Evolutionary conservation across 1,140 invertebrate species (phyloP), one percentile per base, ranked within the genome.

Genomic region (Sminthurinus signatus): DNA sequence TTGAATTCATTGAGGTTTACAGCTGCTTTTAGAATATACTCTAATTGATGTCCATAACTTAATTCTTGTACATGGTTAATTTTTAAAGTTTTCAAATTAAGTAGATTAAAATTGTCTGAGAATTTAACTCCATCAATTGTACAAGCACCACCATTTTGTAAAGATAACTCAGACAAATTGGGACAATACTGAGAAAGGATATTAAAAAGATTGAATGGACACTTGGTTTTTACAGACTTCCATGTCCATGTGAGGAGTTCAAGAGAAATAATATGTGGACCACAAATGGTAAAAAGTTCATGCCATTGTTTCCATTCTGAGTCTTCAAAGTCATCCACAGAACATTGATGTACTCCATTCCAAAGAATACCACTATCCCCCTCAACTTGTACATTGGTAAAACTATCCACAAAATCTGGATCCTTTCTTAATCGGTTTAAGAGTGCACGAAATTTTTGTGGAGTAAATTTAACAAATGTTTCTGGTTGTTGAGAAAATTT

Each of bases 121-220:
- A 54, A 15, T 12, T 31, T 2, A 59, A 5, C 27, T 25, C 3
- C 15, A 4, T 31, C 31, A n/a, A n/a, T n/a, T n/a, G n/a, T 12
- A n/a, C 44, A 23, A 3, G 4, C 21, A 2, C 8, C 10, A 8
- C 2, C 2, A 3, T 19, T 4, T 28, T 29, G 2, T 23, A 15
- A 23, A 36, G 10, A n/a, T 4, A 65, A 19, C 29, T 59, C 56
- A n/a, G 31, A 27, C 27, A 65, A 43, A 54, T 60, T 65, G 2
- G 28, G 32, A 21, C 63, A 65, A 15, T 42, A 32, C 19, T 51
- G 48, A n/a, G 44, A 19, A 1, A 65, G 19, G 23, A 59, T 54
- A 21, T 19, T 28, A 10, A 52, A 14, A 4, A 65, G 14, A 51
- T 65, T 60, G 17, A 28, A 42, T 12, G 56, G 29, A 52, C 31